phyloP scores from a whole-genome alignment of 2,113 vertebrate species.

The Neodon shergylaensis region DNA sequence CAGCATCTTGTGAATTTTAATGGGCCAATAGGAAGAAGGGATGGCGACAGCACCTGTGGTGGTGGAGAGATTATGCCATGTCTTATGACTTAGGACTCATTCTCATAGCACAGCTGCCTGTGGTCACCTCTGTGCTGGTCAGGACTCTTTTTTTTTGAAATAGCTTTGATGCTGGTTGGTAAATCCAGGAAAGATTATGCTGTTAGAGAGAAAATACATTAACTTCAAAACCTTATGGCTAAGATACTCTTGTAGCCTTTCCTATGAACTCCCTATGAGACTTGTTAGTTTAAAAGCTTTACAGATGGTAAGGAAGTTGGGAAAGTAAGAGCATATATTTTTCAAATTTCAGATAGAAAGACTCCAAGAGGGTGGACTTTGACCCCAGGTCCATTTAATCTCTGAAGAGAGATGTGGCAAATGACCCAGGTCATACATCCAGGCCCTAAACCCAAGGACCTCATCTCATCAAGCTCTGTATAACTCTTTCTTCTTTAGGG shows the following conservation, averaged over 20 bases:
- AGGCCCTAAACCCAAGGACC: neutral
- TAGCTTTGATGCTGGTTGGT: neutral
- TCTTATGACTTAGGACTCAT: too few relatives aligned
- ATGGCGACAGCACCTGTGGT: too few relatives aligned
- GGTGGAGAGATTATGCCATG: neutral
- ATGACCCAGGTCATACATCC: neutral
- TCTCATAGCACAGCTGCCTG: neutral
- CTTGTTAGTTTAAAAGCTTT: slow-evolving; percentile 41
- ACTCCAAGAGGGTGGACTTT: neutral
- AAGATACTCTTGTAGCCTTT: neutral
- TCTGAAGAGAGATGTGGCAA: neutral
- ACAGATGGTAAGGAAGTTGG: neutral
- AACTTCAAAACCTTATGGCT: neutral
- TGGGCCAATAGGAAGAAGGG: neutral
- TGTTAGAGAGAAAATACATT: neutral
- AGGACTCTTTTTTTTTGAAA: neutral
- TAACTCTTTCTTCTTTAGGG: neutral
- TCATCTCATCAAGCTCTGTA: neutral
- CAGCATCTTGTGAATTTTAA: neutral
- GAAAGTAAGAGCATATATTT: slow-evolving; percentile 16
- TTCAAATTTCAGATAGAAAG: slow-evolving; percentile 28
- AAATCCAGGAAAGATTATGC: neutral
- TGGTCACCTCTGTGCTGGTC: accelerated
- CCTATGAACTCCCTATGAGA: neutral
- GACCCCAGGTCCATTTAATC: neutral